Evolutionary conservation across 2,113 vertebrate species (phyloP).

Genomic region (Ceyx cyanopectus): DNA sequence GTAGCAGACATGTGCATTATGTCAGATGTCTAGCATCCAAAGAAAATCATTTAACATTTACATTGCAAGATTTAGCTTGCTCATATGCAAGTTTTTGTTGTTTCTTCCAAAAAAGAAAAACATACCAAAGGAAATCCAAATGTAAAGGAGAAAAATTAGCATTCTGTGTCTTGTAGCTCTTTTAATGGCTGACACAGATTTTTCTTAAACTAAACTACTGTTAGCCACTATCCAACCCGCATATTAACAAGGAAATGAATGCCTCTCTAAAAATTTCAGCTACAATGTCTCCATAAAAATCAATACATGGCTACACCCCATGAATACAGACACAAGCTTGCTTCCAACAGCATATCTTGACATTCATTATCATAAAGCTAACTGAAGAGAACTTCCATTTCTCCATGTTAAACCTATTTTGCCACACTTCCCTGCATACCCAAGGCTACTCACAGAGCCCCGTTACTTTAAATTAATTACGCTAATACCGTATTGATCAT

Average conservation of each 20-base stretch:
- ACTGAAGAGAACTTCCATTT: constrained; percentile 20
- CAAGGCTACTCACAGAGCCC: constrained; percentile 49
- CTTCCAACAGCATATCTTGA: constrained; percentile 31
- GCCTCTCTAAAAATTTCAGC: constrained; percentile 74
- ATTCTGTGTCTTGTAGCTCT: constrained; percentile 65
- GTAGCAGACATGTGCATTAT: constrained; percentile 53
- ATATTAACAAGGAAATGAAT: constrained; percentile 76
- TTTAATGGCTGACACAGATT: constrained; percentile 77
- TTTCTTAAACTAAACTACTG: constrained; percentile 75
- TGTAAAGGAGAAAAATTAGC: constrained; percentile 48
- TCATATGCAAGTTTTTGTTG: constrained; percentile 65
- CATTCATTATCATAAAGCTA: constrained; percentile 70
- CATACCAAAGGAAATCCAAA: constrained; percentile 32
- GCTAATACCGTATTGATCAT: constrained; percentile 40
- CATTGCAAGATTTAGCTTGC: constrained; percentile 49
- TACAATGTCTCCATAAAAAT: constrained; percentile 76
- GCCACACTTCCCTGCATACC: constrained; percentile 59
- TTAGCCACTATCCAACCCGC: constrained; percentile 63
- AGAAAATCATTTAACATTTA: constrained; percentile 62
- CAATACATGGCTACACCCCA: constrained; percentile 66
- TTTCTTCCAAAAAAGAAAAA: constrained; percentile 58
- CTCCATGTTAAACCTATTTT: constrained; percentile 25
- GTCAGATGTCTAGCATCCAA: constrained; percentile 57
- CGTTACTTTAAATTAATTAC: constrained; percentile 69
- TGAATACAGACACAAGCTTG: constrained; percentile 75